Conservation (phyloP, 2,113 vertebrate species). For the Gasterosteus nipponicus region DNA sequence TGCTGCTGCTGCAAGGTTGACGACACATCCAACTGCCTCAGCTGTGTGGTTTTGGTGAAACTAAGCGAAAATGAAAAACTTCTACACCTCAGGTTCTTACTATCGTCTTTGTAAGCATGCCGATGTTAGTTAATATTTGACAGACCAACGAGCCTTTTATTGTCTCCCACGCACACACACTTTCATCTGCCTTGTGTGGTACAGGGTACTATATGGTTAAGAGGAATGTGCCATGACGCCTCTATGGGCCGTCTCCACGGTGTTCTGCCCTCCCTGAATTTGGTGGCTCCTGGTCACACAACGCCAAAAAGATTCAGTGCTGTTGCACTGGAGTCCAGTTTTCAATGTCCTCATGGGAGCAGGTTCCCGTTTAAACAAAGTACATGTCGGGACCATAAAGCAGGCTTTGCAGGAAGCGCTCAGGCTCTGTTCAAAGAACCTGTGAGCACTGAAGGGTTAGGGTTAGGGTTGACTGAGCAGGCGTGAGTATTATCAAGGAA, state of each 20-base stretch:
- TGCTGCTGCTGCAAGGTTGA: background rate
- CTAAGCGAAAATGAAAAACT: background rate
- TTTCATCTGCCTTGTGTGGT: background rate
- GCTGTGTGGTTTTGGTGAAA: background rate
- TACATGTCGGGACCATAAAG: background rate
- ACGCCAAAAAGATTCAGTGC: background rate
- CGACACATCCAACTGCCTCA: background rate
- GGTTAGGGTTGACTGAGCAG: background rate
- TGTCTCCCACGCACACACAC: background rate
- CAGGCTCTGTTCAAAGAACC: background rate
- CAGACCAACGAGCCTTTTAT: too few relatives aligned
- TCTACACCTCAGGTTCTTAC: background rate
- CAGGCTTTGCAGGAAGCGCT: background rate
- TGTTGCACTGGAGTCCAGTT: background rate
- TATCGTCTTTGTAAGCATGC: background rate
- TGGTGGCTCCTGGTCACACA: constrained; percentile 7
- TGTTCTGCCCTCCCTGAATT: constrained; percentile 4
- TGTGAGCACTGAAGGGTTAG: background rate
- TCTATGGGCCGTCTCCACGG: background rate
- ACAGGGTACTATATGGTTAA: background rate
- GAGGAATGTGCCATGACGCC: background rate
- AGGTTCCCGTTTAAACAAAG: background rate
- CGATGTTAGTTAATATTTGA: background rate
- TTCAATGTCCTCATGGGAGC: constrained; percentile 4
- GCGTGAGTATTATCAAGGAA: background rate